Base-by-base conservation (phyloP, 1,140 invertebrate genomes). In the Portunus trituberculatus region DNA sequence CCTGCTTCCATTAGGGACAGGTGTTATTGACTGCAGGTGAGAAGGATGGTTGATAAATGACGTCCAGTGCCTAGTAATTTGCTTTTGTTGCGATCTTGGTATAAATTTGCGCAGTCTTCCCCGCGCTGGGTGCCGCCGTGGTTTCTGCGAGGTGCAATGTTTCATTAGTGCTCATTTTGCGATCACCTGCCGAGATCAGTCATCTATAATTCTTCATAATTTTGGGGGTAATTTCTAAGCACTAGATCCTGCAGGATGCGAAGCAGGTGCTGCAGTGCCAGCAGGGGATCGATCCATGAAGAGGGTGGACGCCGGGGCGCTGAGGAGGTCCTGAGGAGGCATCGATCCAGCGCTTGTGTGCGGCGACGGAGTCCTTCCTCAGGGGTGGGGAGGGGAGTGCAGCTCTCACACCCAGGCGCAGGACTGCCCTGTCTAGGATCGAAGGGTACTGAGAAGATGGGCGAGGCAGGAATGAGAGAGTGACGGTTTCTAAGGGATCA, bases 41-140 rank as follows among this genome's bases (percentile, higher is more conserved):
- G 67, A 76, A 76, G n/a, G 67, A 76, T 76, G 67, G 12, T n/a
- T 76, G 67, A 76, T 76, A 76, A 76, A 76, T 76, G 67, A 76
- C 12, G 20, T 76, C 20, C n/a, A 76, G 25, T 20, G 67, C 67
- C 67, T 25, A 76, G 20, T 76, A 76, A 76, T 76, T 76, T 76
- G 67, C 67, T 76, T 76, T 76, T 76, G 20, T 76, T 76, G 67
- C 67, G 67, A 76, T 76, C 67, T 12, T 76, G 67, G 20, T 76
- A n/a, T 76, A 76, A n/a, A 16, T 76, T 76, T 76, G 6, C 67
- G 67, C 25, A n/a, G 67, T 76, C 67, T 76, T 25, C 67, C 67
- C 4, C 67, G 67, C n/a, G 67, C 20, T n/a, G n/a, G n/a, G 67
- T 1, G 6, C n/a, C 67, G 67, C 0, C 20, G 25, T 20, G 25